phyloP scores from a whole-genome alignment of 2,113 vertebrate species.

The Phylloscopus trochiloides region DNA sequence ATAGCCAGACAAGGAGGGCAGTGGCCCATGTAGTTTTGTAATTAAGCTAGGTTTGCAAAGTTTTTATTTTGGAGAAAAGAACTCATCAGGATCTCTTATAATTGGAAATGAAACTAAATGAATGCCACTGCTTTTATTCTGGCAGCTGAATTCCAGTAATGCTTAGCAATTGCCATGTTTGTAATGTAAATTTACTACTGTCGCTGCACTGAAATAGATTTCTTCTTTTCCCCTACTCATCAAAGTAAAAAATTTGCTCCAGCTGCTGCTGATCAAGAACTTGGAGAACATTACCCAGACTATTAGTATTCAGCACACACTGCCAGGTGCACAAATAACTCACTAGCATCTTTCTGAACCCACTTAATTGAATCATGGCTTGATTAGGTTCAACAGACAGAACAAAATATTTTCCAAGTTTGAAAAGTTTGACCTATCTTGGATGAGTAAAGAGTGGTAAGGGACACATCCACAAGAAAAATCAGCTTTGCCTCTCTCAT shows the following conservation, averaged over 20 bases:
- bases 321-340: conserved; percentile 24
- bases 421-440: not conserved
- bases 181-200: conserved; percentile 48
- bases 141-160: conserved; percentile 27
- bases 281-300: not conserved
- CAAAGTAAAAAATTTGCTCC: conserved; percentile 44
- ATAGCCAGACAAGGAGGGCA: not conserved
- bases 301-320: not conserved
- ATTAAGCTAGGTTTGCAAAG: not conserved
- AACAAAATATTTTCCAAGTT: not conserved
- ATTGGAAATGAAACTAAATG: conserved; percentile 26
- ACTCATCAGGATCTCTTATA: not conserved
- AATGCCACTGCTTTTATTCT: conserved; percentile 12
- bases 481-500: not conserved
- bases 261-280: conserved; percentile 48
- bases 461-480: not conserved
- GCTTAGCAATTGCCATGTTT: not conserved
- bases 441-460: not conserved
- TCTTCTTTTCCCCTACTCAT: conserved; percentile 3
- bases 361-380: conserved; percentile 22
- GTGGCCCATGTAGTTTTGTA: not conserved
- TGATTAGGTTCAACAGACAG: not conserved
- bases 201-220: conserved; percentile 1
- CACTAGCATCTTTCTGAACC: not conserved
- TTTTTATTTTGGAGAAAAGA: not conserved